phyloP scores from a whole-genome alignment of 2,113 vertebrate genomes.

The Crocuta crocuta region DNA sequence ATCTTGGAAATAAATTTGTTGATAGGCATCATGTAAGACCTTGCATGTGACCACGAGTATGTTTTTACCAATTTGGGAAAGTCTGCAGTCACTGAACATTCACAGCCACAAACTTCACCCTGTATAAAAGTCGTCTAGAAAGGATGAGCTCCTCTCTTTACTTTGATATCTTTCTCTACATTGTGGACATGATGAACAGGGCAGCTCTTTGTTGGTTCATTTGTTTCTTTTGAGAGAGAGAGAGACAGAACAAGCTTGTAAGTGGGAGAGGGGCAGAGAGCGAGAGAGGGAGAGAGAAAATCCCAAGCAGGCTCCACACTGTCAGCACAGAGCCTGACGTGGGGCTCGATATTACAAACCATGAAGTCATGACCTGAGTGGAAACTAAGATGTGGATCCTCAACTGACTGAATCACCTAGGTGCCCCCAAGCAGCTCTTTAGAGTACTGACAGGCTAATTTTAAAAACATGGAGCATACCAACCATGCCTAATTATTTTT shows the following conservation, averaged over 20 bases:
- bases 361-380: too few relatives aligned
- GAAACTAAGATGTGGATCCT: too few relatives aligned
- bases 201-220: not conserved
- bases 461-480: slow-evolving; percentile 32
- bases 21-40: not conserved
- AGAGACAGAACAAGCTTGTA: too few relatives aligned
- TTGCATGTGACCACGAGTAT: not conserved
- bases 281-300: too few relatives aligned
- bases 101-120: not conserved
- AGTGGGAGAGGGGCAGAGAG: too few relatives aligned
- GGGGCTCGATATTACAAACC: too few relatives aligned
- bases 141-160: not conserved
- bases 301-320: too few relatives aligned
- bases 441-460: not conserved
- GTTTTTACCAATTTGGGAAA: not conserved
- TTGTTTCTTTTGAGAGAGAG: too few relatives aligned
- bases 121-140: not conserved
- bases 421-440: not conserved
- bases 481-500: slow-evolving; percentile 53
- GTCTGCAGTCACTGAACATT: not conserved
- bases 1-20: slow-evolving; percentile 19
- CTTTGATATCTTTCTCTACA: not conserved
- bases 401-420: too few relatives aligned
- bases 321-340: too few relatives aligned
- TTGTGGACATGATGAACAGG: not conserved